phyloP scores from a whole-genome alignment of 2,113 vertebrate species.

The Noctilio leporinus region DNA sequence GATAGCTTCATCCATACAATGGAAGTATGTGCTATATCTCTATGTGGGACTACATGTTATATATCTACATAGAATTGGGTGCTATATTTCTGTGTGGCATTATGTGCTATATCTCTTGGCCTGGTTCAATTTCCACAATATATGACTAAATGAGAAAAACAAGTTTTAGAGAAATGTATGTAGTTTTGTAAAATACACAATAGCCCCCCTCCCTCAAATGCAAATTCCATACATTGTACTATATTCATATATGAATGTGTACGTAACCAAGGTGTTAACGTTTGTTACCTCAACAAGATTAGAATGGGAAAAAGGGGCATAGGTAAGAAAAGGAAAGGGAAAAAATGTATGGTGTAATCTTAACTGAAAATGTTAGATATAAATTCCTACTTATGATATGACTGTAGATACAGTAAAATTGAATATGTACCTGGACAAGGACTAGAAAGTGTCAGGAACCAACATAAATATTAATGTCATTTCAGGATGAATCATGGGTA shows the following conservation, averaged over 20 bases:
- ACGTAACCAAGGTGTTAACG: neutral
- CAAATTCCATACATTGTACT: neutral
- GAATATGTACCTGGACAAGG: neutral
- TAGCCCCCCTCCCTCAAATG: neutral
- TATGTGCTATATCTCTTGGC: neutral
- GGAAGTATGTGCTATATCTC: neutral
- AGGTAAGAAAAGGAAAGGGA: neutral
- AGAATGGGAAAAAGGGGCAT: neutral
- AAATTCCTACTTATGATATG: neutral
- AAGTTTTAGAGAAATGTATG: neutral
- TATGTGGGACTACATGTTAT: neutral
- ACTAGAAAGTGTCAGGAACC: neutral
- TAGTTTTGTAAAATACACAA: neutral
- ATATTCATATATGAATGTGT: neutral
- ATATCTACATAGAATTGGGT: neutral
- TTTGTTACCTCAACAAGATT: neutral
- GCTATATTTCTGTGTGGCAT: neutral
- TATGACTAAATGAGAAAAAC: neutral
- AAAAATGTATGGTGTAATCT: neutral
- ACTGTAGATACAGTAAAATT: neutral
- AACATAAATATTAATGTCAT: neutral
- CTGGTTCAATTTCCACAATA: neutral
- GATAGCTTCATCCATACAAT: neutral
- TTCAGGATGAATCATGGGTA: neutral
- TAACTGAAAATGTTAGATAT: neutral